Evolutionary conservation across 1,140 invertebrate genomes (phyloP), one percentile per base, ranked within the genome.

Genomic region (Drosophila subobscura): DNA sequence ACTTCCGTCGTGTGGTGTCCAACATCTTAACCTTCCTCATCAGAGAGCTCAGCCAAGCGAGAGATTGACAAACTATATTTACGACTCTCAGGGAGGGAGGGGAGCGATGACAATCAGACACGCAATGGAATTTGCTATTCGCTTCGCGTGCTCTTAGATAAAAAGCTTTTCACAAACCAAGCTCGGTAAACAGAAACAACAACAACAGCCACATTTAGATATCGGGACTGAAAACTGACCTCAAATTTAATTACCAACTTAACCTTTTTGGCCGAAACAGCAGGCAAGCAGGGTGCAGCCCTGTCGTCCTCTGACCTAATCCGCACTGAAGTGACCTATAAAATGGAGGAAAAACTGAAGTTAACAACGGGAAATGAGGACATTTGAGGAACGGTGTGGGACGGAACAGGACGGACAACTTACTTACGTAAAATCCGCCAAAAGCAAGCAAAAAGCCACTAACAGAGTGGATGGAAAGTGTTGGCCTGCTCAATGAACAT

Each of bases 171-270:
- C 23, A 51, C 65, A 4, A 33, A 27, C 25, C 25, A 33, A 37
- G 12, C 33, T 37, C 33, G 33, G 33, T 12, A 68, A 65, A 5
- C 33, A 29, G 42, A 46, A 20, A 25, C 27, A 61, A 44, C 46
- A 29, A 10, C 44, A 47, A 27, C n/a, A 49, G 44, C 51, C 67
- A 29, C 58, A 41, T 72, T 66, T 51, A 67, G 64, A 72, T 72
- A 56, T 47, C 40, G 8, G 16, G 20, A 50, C 55, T 23, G 7
- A 64, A 63, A 73, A 73, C 58, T 73, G 71, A 73, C 71, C 71
- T 65, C 60, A 73, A 73, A 74, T 57, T 73, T 73, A 73, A 73
- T 73, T 73, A 73, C 71, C 71, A 56, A 74, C 53, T 73, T 73
- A 65, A 65, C 71, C 71, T 73, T 73, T 73, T 73, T 40, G 58